Base-by-base conservation (phyloP, 2,888 invertebrate species). In the Zhengitettix transpicula region DNA sequence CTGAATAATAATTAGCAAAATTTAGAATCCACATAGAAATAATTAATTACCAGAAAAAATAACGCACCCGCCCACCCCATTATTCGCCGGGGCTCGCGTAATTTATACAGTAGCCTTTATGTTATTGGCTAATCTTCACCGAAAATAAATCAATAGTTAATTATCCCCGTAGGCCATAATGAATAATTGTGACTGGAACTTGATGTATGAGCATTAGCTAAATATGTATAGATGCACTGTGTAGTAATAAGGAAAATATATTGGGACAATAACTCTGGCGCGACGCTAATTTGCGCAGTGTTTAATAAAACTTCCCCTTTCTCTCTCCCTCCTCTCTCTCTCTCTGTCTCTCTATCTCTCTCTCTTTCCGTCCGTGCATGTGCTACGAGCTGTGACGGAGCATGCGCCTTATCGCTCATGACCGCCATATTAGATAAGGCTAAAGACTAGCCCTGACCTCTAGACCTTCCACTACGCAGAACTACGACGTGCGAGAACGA, bases 101-200 rank as follows among this genome's bases (percentile, higher is more conserved):
- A 47, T 47, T 47, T n/a, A 47, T 47, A n/a, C 47, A 12, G 47
- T 14, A 12, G 47, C 47, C 47, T 47, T 47, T 12, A 47, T 47
- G 47, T 42, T 58, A 58, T 58, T 42, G 51, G 58, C 47, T 47
- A 47, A 42, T 42, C 47, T 44, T 42, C 55, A 58, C 42, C 47
- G 58, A 58, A 58, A 58, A 55, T 58, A 58, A 58, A 58, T 58
- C 58, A 58, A 58, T 58, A 58, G 54, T 58, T 58, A 58, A 58
- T 58, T 58, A 58, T 47, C 52, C 54, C 42, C 47, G 47, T 44
- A 40, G 28, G 28, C 40, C 47, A 14, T 40, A 57, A 57, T 57
- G 57, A 57, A 52, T 57, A 57, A 57, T 40, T 51, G 51, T 57
- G 57, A 57, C 51, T 57, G 40, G 9, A n/a, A 40, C 40, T 52